A percentile compares a stretch with the other conserved stretches of the same genome.
phyloP scores from a whole-genome alignment of 2,797 vertebrate genomes.

The Melopsittacus undulatus region DNA sequence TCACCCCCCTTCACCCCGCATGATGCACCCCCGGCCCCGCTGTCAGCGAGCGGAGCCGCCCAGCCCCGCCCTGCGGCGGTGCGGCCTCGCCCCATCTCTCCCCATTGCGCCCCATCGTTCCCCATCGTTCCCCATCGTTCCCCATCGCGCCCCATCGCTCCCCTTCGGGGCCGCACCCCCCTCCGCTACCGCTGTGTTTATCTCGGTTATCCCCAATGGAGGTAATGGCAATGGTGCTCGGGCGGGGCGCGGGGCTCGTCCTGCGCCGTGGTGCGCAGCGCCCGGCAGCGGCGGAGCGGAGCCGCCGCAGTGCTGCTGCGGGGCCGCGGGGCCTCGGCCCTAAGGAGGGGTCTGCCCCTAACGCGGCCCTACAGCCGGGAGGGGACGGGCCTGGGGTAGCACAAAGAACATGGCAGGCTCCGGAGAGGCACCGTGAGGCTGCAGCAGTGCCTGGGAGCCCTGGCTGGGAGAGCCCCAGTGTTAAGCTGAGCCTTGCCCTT shows the following conservation, averaged over 20 bases:
- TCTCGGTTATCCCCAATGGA: no score
- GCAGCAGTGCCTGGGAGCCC: constrained; percentile 9
- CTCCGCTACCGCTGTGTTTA: no score
- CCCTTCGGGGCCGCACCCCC: no score
- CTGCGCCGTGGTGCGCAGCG: no score
- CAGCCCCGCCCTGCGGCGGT: background rate
- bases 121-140: no score
- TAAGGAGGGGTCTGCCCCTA: background rate
- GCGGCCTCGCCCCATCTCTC: background rate
- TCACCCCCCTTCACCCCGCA: background rate
- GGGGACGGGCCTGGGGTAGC: constrained; percentile 4
- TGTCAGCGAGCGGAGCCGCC: background rate
- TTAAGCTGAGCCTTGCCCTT: background rate
- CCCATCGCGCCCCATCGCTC: background rate
- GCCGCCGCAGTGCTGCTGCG: background rate
- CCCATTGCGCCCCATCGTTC: no score
- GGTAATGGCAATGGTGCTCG: no score
- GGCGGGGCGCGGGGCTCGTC: no score
- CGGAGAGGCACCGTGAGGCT: background rate
- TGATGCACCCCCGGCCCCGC: background rate
- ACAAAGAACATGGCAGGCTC: constrained; percentile 49
- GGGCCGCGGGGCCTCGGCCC: no score
- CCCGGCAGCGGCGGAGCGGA: background rate
- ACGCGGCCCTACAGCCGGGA: background rate
- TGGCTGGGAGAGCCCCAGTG: background rate